Base-by-base conservation (phyloP, 2,113 vertebrate genomes). In the Abramis brama region DNA sequence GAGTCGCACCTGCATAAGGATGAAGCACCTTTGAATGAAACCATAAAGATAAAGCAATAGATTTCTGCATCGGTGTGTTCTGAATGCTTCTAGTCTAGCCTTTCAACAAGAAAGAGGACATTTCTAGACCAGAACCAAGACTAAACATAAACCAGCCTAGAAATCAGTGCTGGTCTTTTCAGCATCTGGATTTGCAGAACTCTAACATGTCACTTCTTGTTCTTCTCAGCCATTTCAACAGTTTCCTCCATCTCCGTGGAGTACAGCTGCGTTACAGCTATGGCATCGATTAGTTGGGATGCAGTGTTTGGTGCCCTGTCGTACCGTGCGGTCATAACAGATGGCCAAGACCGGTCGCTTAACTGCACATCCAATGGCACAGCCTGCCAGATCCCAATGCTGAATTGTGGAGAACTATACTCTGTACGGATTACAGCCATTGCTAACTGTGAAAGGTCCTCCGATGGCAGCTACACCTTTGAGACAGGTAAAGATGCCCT, bases 321-420 rank as follows among this genome's bases (percentile, higher is more conserved):
- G 9, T 95, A 95, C 88, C 86, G 81, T 21, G 95, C 93, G 9
- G 88, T 30, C 1, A 93, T 88, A 7, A 68, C 84, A 0, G 92
- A 91, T n/a, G 55, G 88, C 5, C 88, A 86, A 0, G 91, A 91
- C 0, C n/a, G 8, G 0, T 85, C 89, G 2, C 85, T 88, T 3
- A 91, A 89, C 80, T 95, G 95, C 5, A 92, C 92, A 1, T 91
- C 93, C 1, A 15, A 4, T 5, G 83, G 89, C 33, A 88, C 55
- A 23, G 91, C 87, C 89, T 95, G 95, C 79, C 88, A 90, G 36
- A 91, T 95, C 50, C 70, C 73, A 30, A 36, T 23, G 59, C 88
- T 94, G 78, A 82, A 36, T 5, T 95, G 95, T 84, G 94, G 94
- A 6, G 82, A 91, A 86, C 85, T 10, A 33, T 95, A 95, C 75